phyloP scores from a whole-genome alignment of 2,797 vertebrate species.

The Acrossocheilus wenchowensis region DNA sequence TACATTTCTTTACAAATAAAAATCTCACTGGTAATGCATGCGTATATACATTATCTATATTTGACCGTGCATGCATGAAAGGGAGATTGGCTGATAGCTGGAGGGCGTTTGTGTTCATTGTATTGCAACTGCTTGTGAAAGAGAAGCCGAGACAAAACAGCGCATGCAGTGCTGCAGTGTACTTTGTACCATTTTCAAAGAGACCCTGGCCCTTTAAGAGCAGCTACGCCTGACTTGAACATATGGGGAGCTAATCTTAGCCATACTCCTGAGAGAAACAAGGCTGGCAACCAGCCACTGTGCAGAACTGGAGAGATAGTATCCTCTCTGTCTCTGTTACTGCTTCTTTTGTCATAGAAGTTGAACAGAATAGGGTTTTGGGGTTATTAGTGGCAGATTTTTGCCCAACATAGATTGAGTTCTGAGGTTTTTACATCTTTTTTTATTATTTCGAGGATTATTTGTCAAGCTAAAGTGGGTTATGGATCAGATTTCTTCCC shows the following conservation, averaged over 20 bases:
- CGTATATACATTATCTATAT: not conserved
- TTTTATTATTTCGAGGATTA: not conserved
- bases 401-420: not conserved
- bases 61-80: not conserved
- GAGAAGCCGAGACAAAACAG: constrained; percentile 11
- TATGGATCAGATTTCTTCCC: constrained; percentile 20
- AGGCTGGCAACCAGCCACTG: constrained; percentile 69
- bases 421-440: not conserved
- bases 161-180: constrained; percentile 45
- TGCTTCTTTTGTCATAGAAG: constrained; percentile 45
- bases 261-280: constrained; percentile 76
- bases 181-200: constrained; percentile 44
- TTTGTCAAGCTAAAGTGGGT: constrained; percentile 10
- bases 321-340: constrained; percentile 31
- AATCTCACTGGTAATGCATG: not conserved
- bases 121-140: constrained; percentile 27
- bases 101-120: not conserved
- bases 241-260: constrained; percentile 88
- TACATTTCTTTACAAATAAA: not conserved
- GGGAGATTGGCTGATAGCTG: not conserved
- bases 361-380: constrained; percentile 5
- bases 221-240: constrained; percentile 76
- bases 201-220: constrained; percentile 79
- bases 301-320: constrained; percentile 62
- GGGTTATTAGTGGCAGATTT: not conserved